Evolutionary conservation across 2,797 vertebrate species (phyloP).

Genomic region (Antennarius maculatus): DNA sequence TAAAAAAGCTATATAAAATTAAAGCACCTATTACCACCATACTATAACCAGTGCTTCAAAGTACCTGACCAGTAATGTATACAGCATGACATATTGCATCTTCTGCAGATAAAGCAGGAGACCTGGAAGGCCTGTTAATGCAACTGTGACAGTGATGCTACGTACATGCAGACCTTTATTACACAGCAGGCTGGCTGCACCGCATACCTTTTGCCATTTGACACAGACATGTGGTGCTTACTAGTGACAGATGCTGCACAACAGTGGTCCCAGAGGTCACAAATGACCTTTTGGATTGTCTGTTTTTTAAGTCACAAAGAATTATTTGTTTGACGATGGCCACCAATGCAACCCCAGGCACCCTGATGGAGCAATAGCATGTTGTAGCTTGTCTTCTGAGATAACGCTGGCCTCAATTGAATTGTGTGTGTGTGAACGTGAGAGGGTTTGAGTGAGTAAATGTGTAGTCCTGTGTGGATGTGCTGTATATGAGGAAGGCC

Average conservation of each 20-base stretch:
- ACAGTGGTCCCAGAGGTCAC: slow-evolving; percentile 77
- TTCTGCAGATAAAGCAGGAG: slow-evolving; percentile 33
- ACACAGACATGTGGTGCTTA: slow-evolving; percentile 70
- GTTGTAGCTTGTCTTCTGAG: slow-evolving; percentile 77
- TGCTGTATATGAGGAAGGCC: slow-evolving; percentile 34
- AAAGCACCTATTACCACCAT: slow-evolving; percentile 4
- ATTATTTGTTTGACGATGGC: slow-evolving; percentile 81
- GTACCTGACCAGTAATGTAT: slow-evolving; percentile 25
- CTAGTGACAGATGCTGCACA: slow-evolving; percentile 78
- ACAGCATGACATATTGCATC: slow-evolving; percentile 18
- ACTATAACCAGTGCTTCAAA: slow-evolving; percentile 15
- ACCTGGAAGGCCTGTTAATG: slow-evolving; percentile 30
- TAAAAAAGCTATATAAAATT: slow-evolving; percentile 5
- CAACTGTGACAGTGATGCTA: slow-evolving; percentile 36
- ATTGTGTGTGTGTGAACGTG: slow-evolving; percentile 28
- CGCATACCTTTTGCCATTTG: slow-evolving; percentile 74
- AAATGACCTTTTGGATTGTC: slow-evolving; percentile 77
- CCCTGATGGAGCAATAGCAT: slow-evolving; percentile 63
- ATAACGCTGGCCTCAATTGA: slow-evolving; percentile 73
- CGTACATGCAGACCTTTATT: slow-evolving; percentile 41
- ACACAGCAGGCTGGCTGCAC: slow-evolving; percentile 47
- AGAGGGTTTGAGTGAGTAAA: slow-evolving; percentile 25
- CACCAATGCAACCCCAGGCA: slow-evolving; percentile 80
- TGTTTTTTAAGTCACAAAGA: slow-evolving; percentile 74
- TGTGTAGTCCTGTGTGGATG: slow-evolving; percentile 11